Base-by-base conservation (phyloP, 2,888 invertebrate genomes). In the Gibbula magus region DNA sequence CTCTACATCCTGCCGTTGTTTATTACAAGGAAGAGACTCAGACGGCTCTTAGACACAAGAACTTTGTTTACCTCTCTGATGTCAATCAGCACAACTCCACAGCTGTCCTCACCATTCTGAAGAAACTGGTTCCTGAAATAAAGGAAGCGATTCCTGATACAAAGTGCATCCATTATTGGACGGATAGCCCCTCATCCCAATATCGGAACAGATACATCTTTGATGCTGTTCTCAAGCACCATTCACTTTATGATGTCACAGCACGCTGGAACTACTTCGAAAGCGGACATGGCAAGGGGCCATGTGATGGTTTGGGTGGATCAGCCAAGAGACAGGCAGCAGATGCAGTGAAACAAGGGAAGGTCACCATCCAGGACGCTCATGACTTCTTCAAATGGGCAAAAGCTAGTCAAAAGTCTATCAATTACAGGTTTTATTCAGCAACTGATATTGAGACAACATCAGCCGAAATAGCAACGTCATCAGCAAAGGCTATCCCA, bases 281-380 rank as follows among this genome's bases (percentile, higher is more conserved):
- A n/a, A n/a, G n/a, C n/a, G n/a, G n/a, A n/a, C n/a, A n/a, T 35
- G 35, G 35, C 35, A 35, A 35, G 35, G 35, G 35, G 35, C 35
- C 35, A 35, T 35, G 35, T 35, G 35, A 35, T 35, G 35, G 35
- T 35, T 8, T 35, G 35, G 35, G 35, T 35, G 35, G 35, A 35
- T 35, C 35, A 35, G 80, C 7, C 83, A 86, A 32, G 70, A 25
- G 81, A n/a, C 39, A 54, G 20, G 83, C 85, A 16, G 74, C 80
- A n/a, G 80, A 84, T 29, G 82, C 81, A 16, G 75, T 84, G 13
- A 82, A 84, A 29, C 81, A 82, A 51, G 80, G 80, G 0, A 84
- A 80, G 35, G 78, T 56, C 2, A 56, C 77, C 0, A 82, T 82
- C 25, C 80, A 78, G 29, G 74, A 81, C 61, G 70, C 79, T 25